These are phyloP conservation scores for Sceliomorpha sp. DNA, from an alignment of 2,888 invertebrate species.

Conservation along the genomic window DNA sequence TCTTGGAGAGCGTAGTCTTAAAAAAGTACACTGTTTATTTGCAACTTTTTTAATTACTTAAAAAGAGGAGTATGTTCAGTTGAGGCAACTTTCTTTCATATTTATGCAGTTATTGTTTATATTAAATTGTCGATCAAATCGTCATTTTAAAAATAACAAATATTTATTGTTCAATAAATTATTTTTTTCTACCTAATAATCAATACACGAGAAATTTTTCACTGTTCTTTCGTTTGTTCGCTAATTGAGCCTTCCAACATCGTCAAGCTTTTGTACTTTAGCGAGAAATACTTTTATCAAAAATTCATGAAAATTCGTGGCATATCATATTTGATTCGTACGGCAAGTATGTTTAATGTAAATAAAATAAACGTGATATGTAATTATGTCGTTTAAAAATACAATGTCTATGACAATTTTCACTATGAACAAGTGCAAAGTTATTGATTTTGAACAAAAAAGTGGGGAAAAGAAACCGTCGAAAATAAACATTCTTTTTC, in stretches of 20 bases:
- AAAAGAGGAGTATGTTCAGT: constrained; percentile 14
- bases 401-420: constrained; percentile 50
- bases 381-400: constrained; percentile 50
- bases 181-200: constrained; percentile 38
- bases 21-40: constrained; percentile 5
- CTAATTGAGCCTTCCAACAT: neutral
- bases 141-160: constrained; percentile 26
- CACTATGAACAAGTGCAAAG: constrained; percentile 22
- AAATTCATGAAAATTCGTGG: constrained; percentile 26
- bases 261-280: constrained; percentile 3
- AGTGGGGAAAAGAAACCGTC: too few species aligned
- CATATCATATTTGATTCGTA: constrained; percentile 48
- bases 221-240: constrained; percentile 17
- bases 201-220: constrained; percentile 23
- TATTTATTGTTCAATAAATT: constrained; percentile 37
- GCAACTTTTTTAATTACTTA: neutral
- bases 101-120: constrained; percentile 32
- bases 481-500: too few species aligned
- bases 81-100: constrained; percentile 28
- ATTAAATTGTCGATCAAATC: constrained; percentile 43
- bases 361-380: constrained; percentile 43
- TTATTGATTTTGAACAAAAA: constrained; percentile 26
- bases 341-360: constrained; percentile 38
- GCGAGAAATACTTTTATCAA: constrained; percentile 7
- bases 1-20: constrained; percentile 4